Conservation (phyloP, 2,888 invertebrate genomes). For the Terebella lapidaria region DNA sequence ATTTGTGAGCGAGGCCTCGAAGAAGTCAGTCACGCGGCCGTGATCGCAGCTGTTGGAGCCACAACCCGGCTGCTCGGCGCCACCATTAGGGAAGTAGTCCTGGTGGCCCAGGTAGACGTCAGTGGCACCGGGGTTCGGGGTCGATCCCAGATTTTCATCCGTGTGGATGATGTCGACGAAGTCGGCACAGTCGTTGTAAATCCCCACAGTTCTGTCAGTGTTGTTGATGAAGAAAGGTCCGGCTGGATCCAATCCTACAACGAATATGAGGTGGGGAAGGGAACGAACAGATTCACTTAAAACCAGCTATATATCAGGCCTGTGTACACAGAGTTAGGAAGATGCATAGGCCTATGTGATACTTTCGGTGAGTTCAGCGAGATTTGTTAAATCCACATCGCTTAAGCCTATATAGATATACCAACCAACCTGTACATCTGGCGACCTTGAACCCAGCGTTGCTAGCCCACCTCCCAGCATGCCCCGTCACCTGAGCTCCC, state of each 20-base stretch:
- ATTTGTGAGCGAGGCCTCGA: neutral
- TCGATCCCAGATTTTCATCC: neutral
- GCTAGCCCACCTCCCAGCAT: too few species aligned
- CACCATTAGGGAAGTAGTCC: neutral
- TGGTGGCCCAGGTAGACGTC: neutral
- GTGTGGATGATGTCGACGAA: constrained; percentile 4
- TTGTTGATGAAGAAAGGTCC: neutral
- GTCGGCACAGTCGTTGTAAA: neutral
- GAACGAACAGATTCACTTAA: too few species aligned
- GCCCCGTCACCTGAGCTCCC: too few species aligned
- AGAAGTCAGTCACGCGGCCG: neutral
- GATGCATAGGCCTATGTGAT: too few species aligned
- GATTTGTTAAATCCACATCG: too few species aligned
- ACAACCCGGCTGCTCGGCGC: constrained; percentile 1
- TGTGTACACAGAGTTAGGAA: too few species aligned
- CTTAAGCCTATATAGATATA: too few species aligned
- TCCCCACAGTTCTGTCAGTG: neutral
- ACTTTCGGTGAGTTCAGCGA: too few species aligned
- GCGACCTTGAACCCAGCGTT: too few species aligned
- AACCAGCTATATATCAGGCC: too few species aligned
- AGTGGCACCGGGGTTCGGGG: neutral
- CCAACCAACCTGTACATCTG: too few species aligned
- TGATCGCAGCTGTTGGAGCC: neutral
- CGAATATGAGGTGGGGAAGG: too few species aligned
- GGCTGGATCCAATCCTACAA: constrained; percentile 1